Evolutionary conservation across 2,113 vertebrate genomes (phyloP).

Genomic region (Sinocyclocheilus maitianheensis): DNA sequence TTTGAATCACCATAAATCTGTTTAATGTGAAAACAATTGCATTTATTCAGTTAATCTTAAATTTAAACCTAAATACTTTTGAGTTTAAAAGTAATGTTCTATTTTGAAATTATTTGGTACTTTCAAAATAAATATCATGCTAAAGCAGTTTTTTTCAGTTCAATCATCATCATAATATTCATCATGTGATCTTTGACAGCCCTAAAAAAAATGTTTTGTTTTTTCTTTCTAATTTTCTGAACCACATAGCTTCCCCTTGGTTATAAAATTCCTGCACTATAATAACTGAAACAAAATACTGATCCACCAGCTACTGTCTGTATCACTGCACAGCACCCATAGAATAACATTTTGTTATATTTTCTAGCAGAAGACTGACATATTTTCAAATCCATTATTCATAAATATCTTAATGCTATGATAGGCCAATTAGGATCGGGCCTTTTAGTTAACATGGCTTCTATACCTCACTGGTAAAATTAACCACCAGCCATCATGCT

Average conservation of each 20-base stretch:
- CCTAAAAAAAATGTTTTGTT: background rate
- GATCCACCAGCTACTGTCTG: background rate
- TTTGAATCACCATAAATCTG: no score
- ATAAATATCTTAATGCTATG: background rate
- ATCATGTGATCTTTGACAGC: background rate
- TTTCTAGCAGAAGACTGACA: background rate
- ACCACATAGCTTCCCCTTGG: background rate
- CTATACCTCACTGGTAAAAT: background rate
- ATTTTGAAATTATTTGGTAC: background rate
- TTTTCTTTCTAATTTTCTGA: no score
- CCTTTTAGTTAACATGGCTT: background rate
- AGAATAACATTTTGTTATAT: background rate
- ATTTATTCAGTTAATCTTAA: background rate
- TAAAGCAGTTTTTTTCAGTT: background rate
- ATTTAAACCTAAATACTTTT: no score
- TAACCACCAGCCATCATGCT: background rate
- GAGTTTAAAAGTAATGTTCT: background rate
- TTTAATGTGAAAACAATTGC: no score
- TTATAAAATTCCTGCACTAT: no score
- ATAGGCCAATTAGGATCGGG: background rate
- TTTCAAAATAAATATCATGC: background rate
- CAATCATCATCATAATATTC: background rate
- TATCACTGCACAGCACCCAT: background rate
- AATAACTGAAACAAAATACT: background rate
- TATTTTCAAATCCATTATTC: background rate